Evolutionary conservation across 1,140 invertebrate genomes (phyloP), one percentile per base, ranked within the genome.

Genomic region (Drosophila miranda): DNA sequence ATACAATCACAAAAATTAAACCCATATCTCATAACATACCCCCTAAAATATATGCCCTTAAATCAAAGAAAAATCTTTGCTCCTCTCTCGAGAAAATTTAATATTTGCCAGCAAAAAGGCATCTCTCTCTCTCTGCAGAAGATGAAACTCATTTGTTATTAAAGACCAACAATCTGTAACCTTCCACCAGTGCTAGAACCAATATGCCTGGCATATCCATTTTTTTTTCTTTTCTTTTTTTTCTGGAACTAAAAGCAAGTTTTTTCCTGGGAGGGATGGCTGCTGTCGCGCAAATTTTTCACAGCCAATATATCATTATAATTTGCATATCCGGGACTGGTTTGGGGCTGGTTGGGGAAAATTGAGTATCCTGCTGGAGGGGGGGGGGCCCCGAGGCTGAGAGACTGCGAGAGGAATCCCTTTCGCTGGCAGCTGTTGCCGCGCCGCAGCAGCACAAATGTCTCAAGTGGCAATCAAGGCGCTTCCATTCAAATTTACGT

Each of bases 401-500:
- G 45, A 30, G 9, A 44, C 3, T 14, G 49, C 54, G 38, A 76
- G 69, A 68, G 76, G 67, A 67, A 73, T 79, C 78, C 71, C 78
- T 78, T 87, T 87, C 66, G 81, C 77, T 81, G 82, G 77, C 81
- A 84, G 81, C 77, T 84, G 81, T 84, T 86, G 81, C 75, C 69
- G 53, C 86, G 81, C 76, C 77, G 81, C 86, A 77, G 81, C 68
- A 61, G 60, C 82, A 87, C 82, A 89, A 89, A 89, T 89, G 86
- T 89, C 86, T 89, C 87, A 86, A 89, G 87, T 89, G 86, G 87
- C 87, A 89, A 89, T 89, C 87, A 89, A 89, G 86, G 86, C 87
- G 79, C 78, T 89, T 89, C 82, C 87, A 89, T 89, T 89, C 86
- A 89, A 89, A 89, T 89, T 89, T 89, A 82, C 86, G 87, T 89